Percentiles rank a stretch among this genome's conserved stretches.
Conservation (phyloP, 92 coral and sea anemone genomes). For the Virgularia gustaviana region DNA sequence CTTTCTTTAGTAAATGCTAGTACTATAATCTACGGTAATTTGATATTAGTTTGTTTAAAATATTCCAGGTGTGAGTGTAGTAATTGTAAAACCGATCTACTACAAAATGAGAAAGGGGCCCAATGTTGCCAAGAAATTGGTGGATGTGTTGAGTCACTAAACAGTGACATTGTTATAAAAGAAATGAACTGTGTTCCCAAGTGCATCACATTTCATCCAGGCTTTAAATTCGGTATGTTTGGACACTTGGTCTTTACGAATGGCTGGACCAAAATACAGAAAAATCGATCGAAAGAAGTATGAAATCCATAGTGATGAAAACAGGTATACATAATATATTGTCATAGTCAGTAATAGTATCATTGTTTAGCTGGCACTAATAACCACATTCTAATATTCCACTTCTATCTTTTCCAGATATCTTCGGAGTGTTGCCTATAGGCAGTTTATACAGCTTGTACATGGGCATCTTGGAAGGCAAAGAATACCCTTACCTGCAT, state of each 20-base stretch:
- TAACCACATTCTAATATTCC: too few species aligned
- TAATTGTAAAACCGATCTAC: not conserved
- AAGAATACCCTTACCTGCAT: constrained; percentile 55
- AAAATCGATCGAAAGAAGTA: not conserved
- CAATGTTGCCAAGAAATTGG: constrained; percentile 28
- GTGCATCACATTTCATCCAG: not conserved
- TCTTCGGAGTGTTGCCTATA: constrained; percentile 41
- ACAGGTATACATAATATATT: constrained; percentile 10
- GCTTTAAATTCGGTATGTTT: not conserved
- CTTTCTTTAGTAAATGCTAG: too few species aligned
- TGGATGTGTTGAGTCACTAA: not conserved
- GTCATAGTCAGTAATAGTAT: too few species aligned
- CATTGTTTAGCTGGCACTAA: too few species aligned
- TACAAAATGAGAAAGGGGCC: constrained; percentile 6
- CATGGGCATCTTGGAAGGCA: constrained; percentile 37
- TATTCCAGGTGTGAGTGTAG: not conserved
- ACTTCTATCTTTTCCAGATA: too few species aligned
- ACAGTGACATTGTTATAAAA: not conserved
- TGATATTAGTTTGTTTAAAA: too few species aligned
- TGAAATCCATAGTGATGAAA: not conserved
- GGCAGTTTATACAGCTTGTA: constrained; percentile 39
- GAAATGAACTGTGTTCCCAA: not conserved
- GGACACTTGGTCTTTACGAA: not conserved
- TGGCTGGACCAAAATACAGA: constrained; percentile 1
- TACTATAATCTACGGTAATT: too few species aligned